Percentiles rank a stretch among this genome's conserved stretches.
These are phyloP conservation scores for Erinaceus europaeus DNA, from an alignment of 2,113 vertebrate species.

Conservation along the genomic window DNA sequence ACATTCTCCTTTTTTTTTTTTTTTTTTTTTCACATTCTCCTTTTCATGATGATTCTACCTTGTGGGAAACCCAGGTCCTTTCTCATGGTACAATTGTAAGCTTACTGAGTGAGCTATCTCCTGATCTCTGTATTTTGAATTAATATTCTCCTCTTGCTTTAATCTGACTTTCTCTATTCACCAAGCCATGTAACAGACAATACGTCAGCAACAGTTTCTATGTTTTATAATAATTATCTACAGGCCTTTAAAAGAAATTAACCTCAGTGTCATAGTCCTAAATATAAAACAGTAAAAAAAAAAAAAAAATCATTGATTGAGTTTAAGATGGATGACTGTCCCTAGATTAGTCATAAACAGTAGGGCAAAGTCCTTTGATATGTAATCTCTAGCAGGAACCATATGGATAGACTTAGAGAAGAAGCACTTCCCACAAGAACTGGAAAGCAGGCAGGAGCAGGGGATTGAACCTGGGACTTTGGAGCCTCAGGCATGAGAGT, in stretches of 20 bases:
- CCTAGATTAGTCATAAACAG: background rate
- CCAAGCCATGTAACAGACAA: background rate
- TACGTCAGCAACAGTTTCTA: background rate
- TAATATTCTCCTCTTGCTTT: constrained; percentile 14
- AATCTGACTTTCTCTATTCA: background rate
- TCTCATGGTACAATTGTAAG: too few species aligned
- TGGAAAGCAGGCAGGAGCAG: background rate
- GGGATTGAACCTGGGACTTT: too few species aligned
- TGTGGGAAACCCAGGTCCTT: too few species aligned
- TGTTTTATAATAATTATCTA: background rate
- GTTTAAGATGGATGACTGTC: background rate
- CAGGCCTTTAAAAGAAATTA: background rate
- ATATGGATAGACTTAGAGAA: background rate
- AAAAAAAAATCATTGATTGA: background rate
- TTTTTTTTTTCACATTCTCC: too few species aligned
- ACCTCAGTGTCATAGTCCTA: background rate
- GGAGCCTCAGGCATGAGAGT: too few species aligned
- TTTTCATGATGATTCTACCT: too few species aligned
- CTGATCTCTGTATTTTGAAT: too few species aligned
- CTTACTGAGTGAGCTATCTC: too few species aligned
- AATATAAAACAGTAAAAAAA: background rate
- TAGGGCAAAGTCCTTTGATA: background rate
- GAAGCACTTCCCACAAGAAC: background rate
- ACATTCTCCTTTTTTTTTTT: too few species aligned
- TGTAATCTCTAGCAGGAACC: background rate